Evolutionary conservation across 2,113 vertebrate species (phyloP), one percentile per base, ranked within the genome.

Genomic region (Sorex araneus): DNA sequence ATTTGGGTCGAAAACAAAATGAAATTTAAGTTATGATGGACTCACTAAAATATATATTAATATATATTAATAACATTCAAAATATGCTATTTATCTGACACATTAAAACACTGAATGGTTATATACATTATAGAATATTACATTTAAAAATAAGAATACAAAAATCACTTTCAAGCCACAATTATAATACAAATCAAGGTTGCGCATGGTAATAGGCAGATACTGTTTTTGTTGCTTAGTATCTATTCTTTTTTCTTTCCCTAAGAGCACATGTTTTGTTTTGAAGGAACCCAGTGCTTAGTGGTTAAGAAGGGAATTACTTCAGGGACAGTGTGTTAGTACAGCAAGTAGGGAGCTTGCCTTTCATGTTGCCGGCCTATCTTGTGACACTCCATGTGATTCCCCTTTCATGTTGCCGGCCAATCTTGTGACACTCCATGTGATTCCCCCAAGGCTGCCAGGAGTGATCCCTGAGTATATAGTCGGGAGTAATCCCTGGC

Each of bases 31-130:
- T 47, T 45, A 86, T 91, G 73, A 84, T 67, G 75, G 63, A 94
- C 71, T 92, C 73, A 73, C 63, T 83, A 93, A 88, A 87, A 75
- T n/a, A n/a, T n/a, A n/a, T n/a, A n/a, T 34, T 81, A 40, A 80
- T 19, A 69, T 57, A 73, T 76, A 54, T 73, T 71, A 83, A 71
- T 12, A 77, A 36, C 73, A 80, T 9, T 71, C 18, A 88, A 91
- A 77, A 4, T 78, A n/a, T 67, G 64, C 34, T 69, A 50, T 40
- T 12, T 78, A 77, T 86, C 0, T 8, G n/a, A 43, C 8, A 50
- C 34, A 86, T 63, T 77, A 32, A 91, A 66, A 81, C 30, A 71
- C 34, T 70, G 92, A 54, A 13, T 54, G 40, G 40, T 40, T 40
- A 40, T 54, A 15, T 54, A 54, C 64, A 70, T 78, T 81, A 27